Conservation (phyloP, 2,113 vertebrate genomes). For the Misgurnus anguillicaudatus region DNA sequence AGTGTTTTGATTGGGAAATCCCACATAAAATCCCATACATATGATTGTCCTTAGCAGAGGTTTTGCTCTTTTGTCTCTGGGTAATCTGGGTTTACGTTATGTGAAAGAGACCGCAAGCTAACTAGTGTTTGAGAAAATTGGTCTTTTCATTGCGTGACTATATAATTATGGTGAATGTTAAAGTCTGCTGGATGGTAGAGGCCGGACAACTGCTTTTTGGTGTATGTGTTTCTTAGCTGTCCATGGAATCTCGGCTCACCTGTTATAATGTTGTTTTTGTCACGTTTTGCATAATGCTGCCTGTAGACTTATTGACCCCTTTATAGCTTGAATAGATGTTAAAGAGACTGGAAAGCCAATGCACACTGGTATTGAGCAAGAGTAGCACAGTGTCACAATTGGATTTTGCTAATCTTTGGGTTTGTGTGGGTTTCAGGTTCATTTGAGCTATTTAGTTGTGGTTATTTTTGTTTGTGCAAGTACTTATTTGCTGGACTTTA, state of each 20-base stretch:
- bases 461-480: background rate
- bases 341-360: conserved; percentile 32
- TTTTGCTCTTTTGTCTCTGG: too few species aligned
- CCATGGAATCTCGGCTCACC: background rate
- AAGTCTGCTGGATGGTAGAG: background rate
- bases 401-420: background rate
- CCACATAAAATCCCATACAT: background rate
- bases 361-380: background rate
- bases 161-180: background rate
- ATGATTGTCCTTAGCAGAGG: background rate
- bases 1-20: background rate
- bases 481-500: background rate
- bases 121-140: background rate
- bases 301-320: conserved; percentile 45
- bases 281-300: background rate
- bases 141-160: background rate
- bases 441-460: background rate
- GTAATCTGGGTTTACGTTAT: background rate
- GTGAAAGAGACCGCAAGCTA: background rate
- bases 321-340: conserved; percentile 56
- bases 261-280: background rate
- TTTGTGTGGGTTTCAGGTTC: background rate
- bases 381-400: background rate
- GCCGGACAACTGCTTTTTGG: background rate
- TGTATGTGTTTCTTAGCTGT: background rate